Evolutionary conservation across 2,888 invertebrate species (phyloP), one percentile per base, ranked within the genome.

Genomic region (Drymonia ruficornis): DNA sequence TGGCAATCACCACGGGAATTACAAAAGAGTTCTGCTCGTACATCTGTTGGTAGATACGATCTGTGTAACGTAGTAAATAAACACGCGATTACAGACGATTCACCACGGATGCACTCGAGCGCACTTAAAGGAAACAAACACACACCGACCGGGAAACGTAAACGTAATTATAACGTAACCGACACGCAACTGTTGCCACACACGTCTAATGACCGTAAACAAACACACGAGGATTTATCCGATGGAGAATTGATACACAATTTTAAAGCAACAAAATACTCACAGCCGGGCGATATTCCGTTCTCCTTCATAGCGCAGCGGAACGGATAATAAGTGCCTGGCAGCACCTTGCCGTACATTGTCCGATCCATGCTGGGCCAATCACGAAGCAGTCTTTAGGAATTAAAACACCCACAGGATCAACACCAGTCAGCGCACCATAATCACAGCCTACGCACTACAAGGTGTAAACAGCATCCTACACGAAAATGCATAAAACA

Each of bases 291-390:
- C 76, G 96, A 95, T 69, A 96, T 96, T 80, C 96, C 97, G 90
- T 96, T 96, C 90, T 95, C 94, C 86, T 94, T 96, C 84, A 96
- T 94, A 52, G 96, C 95, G 85, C 97, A 97, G 87, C 97, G 95
- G 89, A 96, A 97, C 51, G 97, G 97, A 79, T 97, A 96, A 87
- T 97, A 95, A 81, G 96, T 96, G 77, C 97, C 96, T 52, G 96
- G 97, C 84, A 95, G 95, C 81, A 97, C 94, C 93, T 97, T 97
- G 70, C 97, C 97, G 86, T 97, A 97, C 97, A 97, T 97, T 85
- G 97, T 96, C 84, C 97, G 95, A 94, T 97, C 97, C 97, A 97
- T 97, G 76, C 76, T 86, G 81, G 75, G 73, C 84, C 85, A 89
- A 89, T 91, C 84, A 80, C 77, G 73, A 72, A 77, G 80, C 77